Conservation (phyloP, 1,140 invertebrate genomes). For the Theocolax elegans region DNA sequence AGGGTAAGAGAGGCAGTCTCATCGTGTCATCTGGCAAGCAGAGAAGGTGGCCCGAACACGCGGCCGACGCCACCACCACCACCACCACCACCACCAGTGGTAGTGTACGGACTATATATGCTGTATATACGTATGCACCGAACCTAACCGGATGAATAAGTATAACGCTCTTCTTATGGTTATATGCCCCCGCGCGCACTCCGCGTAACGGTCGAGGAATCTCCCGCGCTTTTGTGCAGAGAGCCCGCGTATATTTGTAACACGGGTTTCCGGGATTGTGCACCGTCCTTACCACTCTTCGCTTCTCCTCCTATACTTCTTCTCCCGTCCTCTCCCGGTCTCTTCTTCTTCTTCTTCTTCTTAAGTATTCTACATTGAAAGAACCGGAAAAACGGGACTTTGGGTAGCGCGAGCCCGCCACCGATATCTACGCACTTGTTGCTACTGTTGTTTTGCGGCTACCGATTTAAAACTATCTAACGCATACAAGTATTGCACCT, state of each 20-base stretch:
- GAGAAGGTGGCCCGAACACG: background rate
- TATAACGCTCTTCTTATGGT: slow-evolving; percentile 14
- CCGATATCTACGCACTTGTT: background rate
- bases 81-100: too few relatives aligned
- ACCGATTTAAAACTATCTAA: too few relatives aligned
- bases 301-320: background rate
- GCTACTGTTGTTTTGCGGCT: too few relatives aligned
- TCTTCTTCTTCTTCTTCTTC: too few relatives aligned
- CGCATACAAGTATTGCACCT: too few relatives aligned
- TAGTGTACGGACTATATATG: too few relatives aligned
- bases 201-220: slow-evolving; percentile 24
- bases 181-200: background rate
- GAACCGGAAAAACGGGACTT: slow-evolving; percentile 38
- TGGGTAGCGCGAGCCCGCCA: background rate
- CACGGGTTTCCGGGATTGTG: slow-evolving; percentile 26
- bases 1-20: slow-evolving; percentile 23
- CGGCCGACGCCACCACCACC: too few relatives aligned
- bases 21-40: slow-evolving; percentile 42
- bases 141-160: slow-evolving; percentile 2
- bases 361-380: too few relatives aligned
- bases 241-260: background rate
- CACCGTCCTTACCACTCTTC: background rate
- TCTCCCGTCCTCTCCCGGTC: background rate
- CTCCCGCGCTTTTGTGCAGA: slow-evolving; percentile 34
- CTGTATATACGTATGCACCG: background rate